Evolutionary conservation across 2,113 vertebrate species (phyloP).

Genomic region (Mystacornis crossleyi): DNA sequence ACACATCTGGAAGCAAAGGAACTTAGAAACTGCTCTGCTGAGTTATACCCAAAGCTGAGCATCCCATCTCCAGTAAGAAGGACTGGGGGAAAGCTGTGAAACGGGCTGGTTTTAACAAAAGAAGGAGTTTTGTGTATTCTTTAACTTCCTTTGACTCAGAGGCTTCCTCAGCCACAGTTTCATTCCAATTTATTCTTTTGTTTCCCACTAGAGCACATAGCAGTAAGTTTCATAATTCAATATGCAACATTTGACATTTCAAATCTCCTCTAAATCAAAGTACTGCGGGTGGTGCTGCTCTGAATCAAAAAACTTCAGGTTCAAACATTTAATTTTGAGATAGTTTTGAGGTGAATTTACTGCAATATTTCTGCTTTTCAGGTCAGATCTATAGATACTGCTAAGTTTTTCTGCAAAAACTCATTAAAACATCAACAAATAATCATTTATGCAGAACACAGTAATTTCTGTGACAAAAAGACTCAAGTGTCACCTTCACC

Average conservation of each 20-base stretch:
- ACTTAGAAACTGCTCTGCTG: not conserved
- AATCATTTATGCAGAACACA: not conserved
- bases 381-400: not conserved
- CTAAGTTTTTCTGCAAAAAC: not conserved
- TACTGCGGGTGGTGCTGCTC: not conserved
- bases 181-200: not conserved
- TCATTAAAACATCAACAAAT: not conserved
- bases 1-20: not conserved
- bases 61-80: not conserved
- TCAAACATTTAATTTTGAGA: not conserved
- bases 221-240: not conserved
- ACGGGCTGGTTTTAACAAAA: not conserved
- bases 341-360: not conserved
- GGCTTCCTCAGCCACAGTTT: not conserved
- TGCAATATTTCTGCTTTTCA: not conserved
- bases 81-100: not conserved
- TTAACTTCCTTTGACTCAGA: not conserved
- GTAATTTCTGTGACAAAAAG: not conserved
- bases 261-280: not conserved
- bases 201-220: not conserved
- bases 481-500: not conserved
- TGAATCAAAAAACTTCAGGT: not conserved
- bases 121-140: not conserved
- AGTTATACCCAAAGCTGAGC: not conserved
- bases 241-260: not conserved